Conservation (phyloP, 1,140 invertebrate species). For the Marisa cornuarietis region DNA sequence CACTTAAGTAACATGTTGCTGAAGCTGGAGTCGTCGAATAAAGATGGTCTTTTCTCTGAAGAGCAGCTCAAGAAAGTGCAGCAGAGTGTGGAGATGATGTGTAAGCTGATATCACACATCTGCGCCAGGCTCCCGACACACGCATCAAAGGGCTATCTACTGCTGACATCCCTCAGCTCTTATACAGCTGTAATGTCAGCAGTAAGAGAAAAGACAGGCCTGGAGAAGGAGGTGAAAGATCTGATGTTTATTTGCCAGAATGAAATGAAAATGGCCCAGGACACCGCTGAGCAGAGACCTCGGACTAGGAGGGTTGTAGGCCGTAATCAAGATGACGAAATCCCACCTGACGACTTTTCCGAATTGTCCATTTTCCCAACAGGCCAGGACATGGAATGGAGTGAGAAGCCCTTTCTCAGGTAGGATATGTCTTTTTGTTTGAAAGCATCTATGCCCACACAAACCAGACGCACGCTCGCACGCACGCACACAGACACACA, state of each 20-base stretch:
- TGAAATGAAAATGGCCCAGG: not conserved
- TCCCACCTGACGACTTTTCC: constrained; percentile 56
- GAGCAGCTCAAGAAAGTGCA: not conserved
- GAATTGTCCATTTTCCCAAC: constrained; percentile 51
- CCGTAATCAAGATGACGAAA: constrained; percentile 4
- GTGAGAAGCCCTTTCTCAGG: constrained; percentile 56
- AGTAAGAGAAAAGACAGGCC: not conserved
- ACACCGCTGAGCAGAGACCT: not conserved
- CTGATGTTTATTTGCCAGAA: not conserved
- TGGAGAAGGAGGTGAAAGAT: not conserved
- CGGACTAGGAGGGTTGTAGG: not conserved
- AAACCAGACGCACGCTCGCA: too few relatives aligned
- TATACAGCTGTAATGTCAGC: not conserved
- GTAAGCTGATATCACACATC: not conserved
- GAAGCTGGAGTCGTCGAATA: not conserved
- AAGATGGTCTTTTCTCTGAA: too few relatives aligned
- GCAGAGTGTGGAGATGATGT: not conserved
- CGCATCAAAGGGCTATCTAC: not conserved
- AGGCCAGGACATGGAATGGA: constrained; percentile 44
- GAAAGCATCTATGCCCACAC: too few relatives aligned
- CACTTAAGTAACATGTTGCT: constrained; percentile 6
- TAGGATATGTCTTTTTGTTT: not conserved
- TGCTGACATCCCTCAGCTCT: not conserved
- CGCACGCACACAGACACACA: too few relatives aligned
- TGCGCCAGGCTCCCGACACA: constrained; percentile 16